These are phyloP conservation scores for Bombus haemorrhoidalis DNA, from an alignment of 1,140 invertebrate species.

Conservation along the genomic window DNA sequence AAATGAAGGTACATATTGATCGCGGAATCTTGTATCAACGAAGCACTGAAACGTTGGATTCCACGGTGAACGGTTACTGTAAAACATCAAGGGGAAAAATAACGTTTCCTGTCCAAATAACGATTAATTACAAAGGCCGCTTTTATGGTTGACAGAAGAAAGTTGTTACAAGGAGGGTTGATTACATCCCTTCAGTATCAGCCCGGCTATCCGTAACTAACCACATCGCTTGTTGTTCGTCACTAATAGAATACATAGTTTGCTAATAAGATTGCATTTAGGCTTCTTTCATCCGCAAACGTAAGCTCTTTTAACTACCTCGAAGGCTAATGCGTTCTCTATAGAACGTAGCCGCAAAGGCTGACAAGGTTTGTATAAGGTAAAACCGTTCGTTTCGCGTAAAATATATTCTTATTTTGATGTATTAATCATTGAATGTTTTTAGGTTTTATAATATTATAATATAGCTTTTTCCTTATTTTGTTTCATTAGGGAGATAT, in stretches of 20 bases:
- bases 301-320: slow-evolving; percentile 43
- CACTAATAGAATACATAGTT: slow-evolving; percentile 49
- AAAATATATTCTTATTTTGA: background rate
- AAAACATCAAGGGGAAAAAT: background rate
- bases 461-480: background rate
- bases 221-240: slow-evolving; percentile 31
- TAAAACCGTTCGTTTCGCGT: background rate
- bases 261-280: slow-evolving; percentile 48
- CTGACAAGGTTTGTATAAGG: background rate
- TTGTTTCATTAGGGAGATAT: no score
- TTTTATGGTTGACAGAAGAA: background rate
- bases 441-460: background rate
- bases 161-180: background rate
- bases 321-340: background rate
- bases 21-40: slow-evolving; percentile 20
- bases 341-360: background rate
- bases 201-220: background rate
- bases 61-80: background rate
- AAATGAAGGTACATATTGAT: slow-evolving; percentile 28
- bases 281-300: slow-evolving; percentile 39
- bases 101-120: background rate
- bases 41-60: background rate
- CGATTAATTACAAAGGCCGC: background rate
- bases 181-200: background rate
- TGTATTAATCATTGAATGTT: background rate